Evolutionary conservation across 2,888 invertebrate species (phyloP).

Genomic region (Empis livida): DNA sequence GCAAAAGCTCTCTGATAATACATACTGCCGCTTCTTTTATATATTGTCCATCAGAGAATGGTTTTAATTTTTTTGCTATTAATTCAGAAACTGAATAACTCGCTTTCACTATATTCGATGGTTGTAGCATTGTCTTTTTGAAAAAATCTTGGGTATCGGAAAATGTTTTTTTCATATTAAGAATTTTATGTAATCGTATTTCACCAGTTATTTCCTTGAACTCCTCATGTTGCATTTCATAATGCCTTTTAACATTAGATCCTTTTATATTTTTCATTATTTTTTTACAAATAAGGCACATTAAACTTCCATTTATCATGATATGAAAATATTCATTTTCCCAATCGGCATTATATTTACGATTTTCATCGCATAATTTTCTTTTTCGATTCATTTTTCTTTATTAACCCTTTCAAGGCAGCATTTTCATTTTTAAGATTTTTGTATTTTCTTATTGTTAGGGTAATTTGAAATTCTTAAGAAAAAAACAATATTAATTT

Average conservation of each 20-base stretch:
- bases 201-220: background rate
- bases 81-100: background rate
- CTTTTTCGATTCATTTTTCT: background rate
- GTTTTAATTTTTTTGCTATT: slow-evolving; percentile 3
- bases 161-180: background rate
- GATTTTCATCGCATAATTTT: background rate
- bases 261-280: background rate
- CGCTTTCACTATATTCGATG: background rate
- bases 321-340: background rate
- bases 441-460: too few species aligned
- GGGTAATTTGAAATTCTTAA: too few species aligned
- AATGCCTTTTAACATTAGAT: slow-evolving; percentile 4
- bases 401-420: too few species aligned
- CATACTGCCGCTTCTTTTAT: background rate
- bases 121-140: background rate
- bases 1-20: background rate
- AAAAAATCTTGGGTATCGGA: background rate
- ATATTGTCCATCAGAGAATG: background rate
- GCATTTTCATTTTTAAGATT: too few species aligned
- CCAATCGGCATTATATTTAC: background rate
- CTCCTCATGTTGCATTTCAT: background rate
- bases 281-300: background rate
- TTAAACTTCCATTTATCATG: background rate
- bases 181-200: background rate
- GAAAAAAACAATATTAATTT: too few species aligned